Conservation (phyloP, 2,888 invertebrate genomes). For the Caenorhabditis sp. region DNA sequence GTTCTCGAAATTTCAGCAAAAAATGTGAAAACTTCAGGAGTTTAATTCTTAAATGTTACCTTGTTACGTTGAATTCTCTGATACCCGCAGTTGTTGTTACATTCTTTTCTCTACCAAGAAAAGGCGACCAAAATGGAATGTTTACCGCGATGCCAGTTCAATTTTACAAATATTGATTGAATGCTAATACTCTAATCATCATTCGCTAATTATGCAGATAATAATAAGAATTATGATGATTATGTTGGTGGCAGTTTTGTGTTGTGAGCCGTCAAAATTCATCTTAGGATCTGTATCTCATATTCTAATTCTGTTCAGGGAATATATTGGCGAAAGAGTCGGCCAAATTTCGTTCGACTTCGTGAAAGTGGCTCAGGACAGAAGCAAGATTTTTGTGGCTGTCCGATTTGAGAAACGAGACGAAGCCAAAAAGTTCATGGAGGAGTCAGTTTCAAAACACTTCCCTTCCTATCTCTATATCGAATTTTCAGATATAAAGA, state of each 20-base stretch:
- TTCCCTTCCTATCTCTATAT: neutral
- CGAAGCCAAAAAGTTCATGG: slow-evolving; percentile 72
- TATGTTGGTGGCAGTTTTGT: neutral
- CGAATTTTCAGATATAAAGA: slow-evolving; percentile 68
- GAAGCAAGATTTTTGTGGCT: slow-evolving; percentile 73
- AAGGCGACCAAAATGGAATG: too few relatives aligned
- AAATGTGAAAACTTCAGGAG: slow-evolving; percentile 5
- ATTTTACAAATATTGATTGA: too few relatives aligned
- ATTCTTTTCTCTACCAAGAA: too few relatives aligned
- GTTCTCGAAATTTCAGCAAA: too few relatives aligned
- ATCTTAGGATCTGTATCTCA: neutral
- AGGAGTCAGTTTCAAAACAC: slow-evolving; percentile 53
- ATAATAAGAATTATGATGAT: too few relatives aligned
- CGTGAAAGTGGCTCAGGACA: slow-evolving; percentile 72
- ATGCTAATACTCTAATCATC: too few relatives aligned
- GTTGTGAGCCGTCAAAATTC: slow-evolving; percentile 3
- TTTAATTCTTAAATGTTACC: neutral
- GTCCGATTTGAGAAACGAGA: slow-evolving; percentile 76
- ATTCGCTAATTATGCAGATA: too few relatives aligned
- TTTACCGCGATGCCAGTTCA: too few relatives aligned
- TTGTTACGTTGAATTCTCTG: too few relatives aligned
- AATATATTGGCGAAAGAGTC: slow-evolving; percentile 75
- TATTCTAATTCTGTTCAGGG: slow-evolving; percentile 64
- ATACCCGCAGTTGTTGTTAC: too few relatives aligned
- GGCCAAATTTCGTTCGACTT: slow-evolving; percentile 77